Conservation (phyloP, 2,888 invertebrate species). For the Agrochola lota region DNA sequence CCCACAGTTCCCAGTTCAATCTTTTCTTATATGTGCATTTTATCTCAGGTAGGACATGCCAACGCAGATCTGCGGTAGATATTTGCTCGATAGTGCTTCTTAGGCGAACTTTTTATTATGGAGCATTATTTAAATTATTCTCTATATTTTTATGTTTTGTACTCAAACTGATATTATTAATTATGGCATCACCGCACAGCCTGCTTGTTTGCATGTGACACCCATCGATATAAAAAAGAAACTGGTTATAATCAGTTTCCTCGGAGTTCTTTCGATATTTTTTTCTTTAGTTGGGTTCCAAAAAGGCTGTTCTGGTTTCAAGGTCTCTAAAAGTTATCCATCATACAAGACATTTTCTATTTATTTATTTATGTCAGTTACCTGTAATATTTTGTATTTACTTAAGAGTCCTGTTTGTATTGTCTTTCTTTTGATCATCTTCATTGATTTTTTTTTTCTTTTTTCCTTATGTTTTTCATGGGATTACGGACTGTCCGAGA, state of each 20-base stretch:
- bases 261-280: background rate
- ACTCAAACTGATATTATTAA: slow-evolving; percentile 22
- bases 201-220: slow-evolving; percentile 12
- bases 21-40: background rate
- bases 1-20: background rate
- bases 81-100: background rate
- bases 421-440: background rate
- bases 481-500: background rate
- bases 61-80: background rate
- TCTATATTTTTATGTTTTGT: background rate
- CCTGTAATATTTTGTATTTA: background rate
- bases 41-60: background rate
- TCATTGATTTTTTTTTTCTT: background rate
- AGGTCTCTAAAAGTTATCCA: background rate
- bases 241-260: slow-evolving; percentile 4
- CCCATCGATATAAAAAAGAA: background rate
- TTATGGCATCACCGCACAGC: slow-evolving; percentile 9
- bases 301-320: background rate
- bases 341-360: background rate
- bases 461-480: background rate
- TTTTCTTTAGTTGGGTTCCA: background rate
- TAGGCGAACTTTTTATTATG: background rate
- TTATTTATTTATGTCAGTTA: background rate
- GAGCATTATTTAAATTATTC: background rate
- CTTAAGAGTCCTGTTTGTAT: too few relatives aligned